phyloP scores from a whole-genome alignment of 2,797 vertebrate species.

The Crocidura indochinensis region DNA sequence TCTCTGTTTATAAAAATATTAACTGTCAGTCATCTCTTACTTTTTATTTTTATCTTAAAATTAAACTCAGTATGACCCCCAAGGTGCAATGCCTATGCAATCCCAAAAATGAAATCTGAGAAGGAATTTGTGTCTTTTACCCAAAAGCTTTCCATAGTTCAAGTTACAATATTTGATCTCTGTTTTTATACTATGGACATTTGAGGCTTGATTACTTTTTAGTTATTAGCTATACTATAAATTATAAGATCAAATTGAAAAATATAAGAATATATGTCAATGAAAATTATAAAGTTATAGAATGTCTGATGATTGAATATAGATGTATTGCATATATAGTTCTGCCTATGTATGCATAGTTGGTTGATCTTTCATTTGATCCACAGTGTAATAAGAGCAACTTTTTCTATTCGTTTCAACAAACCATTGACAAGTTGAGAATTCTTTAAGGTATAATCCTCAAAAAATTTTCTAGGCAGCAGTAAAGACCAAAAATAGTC shows the following conservation, averaged over 20 bases:
- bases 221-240: conserved; percentile 1
- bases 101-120: neutral
- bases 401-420: neutral
- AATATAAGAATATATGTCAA: neutral
- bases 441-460: neutral
- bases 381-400: neutral
- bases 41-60: neutral
- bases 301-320: conserved; percentile 19
- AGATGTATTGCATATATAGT: neutral
- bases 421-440: neutral
- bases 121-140: conserved; percentile 3
- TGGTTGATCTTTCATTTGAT: conserved; percentile 22
- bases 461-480: neutral
- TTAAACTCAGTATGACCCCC: neutral
- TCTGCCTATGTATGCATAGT: neutral
- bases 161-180: neutral
- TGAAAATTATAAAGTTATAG: neutral
- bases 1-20: neutral
- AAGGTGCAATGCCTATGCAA: neutral
- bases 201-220: neutral
- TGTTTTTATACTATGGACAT: neutral
- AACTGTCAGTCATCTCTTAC: neutral
- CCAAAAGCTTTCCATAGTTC: neutral
- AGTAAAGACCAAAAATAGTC: neutral
- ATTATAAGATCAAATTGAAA: conserved; percentile 15